Evolutionary conservation across 2,888 invertebrate genomes (phyloP).

Genomic region (Nephrocerus scutellatus): DNA sequence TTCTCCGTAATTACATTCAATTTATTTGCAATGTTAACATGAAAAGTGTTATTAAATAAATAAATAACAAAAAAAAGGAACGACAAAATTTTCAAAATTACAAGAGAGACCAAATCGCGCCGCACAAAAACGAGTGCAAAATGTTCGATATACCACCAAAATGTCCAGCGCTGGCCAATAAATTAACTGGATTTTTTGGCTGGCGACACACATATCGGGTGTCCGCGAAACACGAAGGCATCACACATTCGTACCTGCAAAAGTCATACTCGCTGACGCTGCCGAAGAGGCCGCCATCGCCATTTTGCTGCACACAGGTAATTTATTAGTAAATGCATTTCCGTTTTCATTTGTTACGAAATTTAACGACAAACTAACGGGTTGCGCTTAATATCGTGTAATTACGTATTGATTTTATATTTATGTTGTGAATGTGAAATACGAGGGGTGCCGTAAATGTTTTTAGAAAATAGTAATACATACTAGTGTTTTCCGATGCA

Average conservation of each 20-base stretch:
- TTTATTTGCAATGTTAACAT: no score
- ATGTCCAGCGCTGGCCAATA: slow-evolving; percentile 70
- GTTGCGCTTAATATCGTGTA: no score
- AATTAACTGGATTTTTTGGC: slow-evolving; percentile 67
- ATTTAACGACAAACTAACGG: no score
- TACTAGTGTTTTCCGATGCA: no score
- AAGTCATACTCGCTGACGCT: slow-evolving; percentile 47
- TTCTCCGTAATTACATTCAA: no score
- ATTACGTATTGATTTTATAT: no score
- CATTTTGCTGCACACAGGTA: slow-evolving; percentile 40
- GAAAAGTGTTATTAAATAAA: slow-evolving; percentile 11
- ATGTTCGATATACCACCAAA: slow-evolving; percentile 61
- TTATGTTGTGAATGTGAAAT: no score
- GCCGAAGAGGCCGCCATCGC: slow-evolving; percentile 39
- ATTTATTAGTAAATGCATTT: slow-evolving; percentile 11
- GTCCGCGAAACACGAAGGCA: slow-evolving; percentile 64
- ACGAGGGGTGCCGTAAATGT: no score
- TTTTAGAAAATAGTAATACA: no score
- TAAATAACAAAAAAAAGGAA: slow-evolving; percentile 9
- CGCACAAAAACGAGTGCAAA: slow-evolving; percentile 4
- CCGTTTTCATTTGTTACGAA: not conserved
- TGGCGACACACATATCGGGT: slow-evolving; percentile 77
- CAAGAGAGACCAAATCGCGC: slow-evolving; percentile 4
- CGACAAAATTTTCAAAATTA: slow-evolving; percentile 1
- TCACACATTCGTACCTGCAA: slow-evolving; percentile 46